A percentile compares a stretch with the other conserved stretches of the same genome.
Evolutionary conservation across 64 coral and sea anemone genomes (phyloP).

Genomic region (Acropora yongei): DNA sequence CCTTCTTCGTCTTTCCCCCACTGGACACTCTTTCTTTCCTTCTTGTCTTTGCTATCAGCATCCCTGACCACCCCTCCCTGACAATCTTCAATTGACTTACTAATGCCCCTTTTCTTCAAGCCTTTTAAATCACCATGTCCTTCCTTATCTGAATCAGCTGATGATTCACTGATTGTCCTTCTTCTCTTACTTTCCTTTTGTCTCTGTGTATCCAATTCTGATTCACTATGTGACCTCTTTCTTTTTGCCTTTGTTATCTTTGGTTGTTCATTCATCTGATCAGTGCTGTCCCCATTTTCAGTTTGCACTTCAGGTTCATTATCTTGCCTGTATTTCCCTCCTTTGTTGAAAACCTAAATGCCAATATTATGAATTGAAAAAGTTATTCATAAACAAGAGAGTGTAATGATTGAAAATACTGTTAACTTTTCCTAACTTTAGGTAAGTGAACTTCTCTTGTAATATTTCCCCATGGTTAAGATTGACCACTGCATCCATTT

Average conservation of each 20-base stretch:
- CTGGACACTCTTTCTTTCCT: conserved; percentile 54
- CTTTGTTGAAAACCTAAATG: conserved; percentile 47
- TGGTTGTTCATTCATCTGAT: conserved; percentile 41
- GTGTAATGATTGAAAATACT: too few species aligned
- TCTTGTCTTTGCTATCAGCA: conserved; percentile 16
- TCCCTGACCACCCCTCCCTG: neutral
- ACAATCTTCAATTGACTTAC: neutral
- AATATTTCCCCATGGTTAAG: too few species aligned
- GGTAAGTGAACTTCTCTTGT: too few species aligned
- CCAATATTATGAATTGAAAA: neutral
- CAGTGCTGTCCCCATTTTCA: conserved; percentile 11
- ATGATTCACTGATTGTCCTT: conserved; percentile 88
- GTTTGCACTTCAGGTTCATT: conserved; percentile 43
- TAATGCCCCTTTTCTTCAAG: neutral
- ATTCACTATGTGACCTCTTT: conserved; percentile 90
- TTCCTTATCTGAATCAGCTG: conserved; percentile 62
- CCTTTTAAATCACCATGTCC: neutral
- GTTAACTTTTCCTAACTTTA: too few species aligned
- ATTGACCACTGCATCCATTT: too few species aligned
- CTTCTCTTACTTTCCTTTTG: conserved; percentile 68
- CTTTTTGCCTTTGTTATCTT: conserved; percentile 64
- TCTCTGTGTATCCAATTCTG: conserved; percentile 55
- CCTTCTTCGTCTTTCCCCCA: conserved; percentile 44
- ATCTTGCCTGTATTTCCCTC: conserved; percentile 35
- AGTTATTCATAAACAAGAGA: too few species aligned